Conservation (phyloP, 2,113 vertebrate genomes). For the Vidua chalybeata region DNA sequence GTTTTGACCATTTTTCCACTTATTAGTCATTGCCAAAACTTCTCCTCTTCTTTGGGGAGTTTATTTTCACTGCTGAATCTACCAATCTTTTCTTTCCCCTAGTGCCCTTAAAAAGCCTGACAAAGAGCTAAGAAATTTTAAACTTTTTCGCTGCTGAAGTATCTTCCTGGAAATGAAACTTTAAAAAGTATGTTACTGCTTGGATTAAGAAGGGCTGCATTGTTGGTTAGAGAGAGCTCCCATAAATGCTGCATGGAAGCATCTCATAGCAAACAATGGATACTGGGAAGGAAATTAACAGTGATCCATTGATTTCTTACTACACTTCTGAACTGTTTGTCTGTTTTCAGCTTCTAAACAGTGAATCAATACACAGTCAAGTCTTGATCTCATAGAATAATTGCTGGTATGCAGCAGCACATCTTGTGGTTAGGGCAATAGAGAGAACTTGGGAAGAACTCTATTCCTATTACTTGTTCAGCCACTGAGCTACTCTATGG, state of each 20-base stretch:
- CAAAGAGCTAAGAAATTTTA: not conserved
- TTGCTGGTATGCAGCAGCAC: not conserved
- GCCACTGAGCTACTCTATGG: not conserved
- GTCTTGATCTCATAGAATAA: not conserved
- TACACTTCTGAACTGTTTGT: slow-evolving; percentile 5
- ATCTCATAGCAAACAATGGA: slow-evolving; percentile 15
- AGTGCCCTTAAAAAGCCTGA: not conserved
- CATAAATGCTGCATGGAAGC: slow-evolving; percentile 3
- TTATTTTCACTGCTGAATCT: not conserved
- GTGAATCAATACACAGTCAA: slow-evolving; percentile 13
- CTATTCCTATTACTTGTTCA: not conserved
- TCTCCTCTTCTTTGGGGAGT: not conserved
- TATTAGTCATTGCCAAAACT: not conserved
- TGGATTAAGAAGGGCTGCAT: slow-evolving; percentile 31
- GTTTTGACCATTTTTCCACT: not conserved
- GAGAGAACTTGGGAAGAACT: not conserved
- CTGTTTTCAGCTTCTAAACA: slow-evolving; percentile 25
- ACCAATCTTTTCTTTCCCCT: not conserved
- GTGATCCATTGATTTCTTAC: slow-evolving; percentile 24
- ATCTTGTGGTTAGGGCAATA: not conserved
- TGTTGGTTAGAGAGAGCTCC: slow-evolving; percentile 22
- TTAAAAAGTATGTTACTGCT: not conserved
- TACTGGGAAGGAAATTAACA: slow-evolving; percentile 31
- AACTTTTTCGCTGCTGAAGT: slow-evolving; percentile 1
- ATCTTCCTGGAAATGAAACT: slow-evolving; percentile 22